Evolutionary conservation across 2,797 vertebrate genomes (phyloP).

Genomic region (Paedocypris micromegethes): DNA sequence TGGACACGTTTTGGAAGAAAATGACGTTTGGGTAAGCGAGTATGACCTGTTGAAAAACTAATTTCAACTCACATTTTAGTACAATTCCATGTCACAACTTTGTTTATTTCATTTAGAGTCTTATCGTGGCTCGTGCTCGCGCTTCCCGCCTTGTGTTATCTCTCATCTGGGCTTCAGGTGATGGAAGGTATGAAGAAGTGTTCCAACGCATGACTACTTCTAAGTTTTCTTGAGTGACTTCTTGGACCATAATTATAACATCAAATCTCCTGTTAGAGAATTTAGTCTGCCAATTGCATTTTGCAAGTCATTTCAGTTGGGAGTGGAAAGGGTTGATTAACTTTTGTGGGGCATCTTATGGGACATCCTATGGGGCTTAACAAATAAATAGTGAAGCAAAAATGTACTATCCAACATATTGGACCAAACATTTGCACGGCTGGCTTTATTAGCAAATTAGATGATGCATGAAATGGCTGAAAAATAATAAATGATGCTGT

Average conservation of each 20-base stretch:
- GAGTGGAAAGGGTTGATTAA: too few species aligned
- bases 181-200: constrained; percentile 58
- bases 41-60: background rate
- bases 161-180: constrained; percentile 53
- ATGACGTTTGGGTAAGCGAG: constrained; percentile 62
- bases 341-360: too few species aligned
- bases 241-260: background rate
- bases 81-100: constrained; percentile 3
- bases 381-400: too few species aligned
- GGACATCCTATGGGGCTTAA: too few species aligned
- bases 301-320: too few species aligned
- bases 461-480: too few species aligned
- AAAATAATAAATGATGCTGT: too few species aligned
- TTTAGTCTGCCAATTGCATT: too few species aligned
- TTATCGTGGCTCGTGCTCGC: constrained; percentile 57
- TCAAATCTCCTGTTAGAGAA: too few species aligned
- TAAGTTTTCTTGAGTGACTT: background rate
- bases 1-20: constrained; percentile 28
- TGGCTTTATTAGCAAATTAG: too few species aligned
- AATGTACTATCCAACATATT: too few species aligned
- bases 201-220: background rate
- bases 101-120: constrained; percentile 40
- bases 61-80: background rate
- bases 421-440: too few species aligned
- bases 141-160: constrained; percentile 54